These are phyloP conservation scores for Beroe forskalii DNA, from an alignment of 37 sponge, comb jelly and placozoan genomes.

Conservation along the genomic window DNA sequence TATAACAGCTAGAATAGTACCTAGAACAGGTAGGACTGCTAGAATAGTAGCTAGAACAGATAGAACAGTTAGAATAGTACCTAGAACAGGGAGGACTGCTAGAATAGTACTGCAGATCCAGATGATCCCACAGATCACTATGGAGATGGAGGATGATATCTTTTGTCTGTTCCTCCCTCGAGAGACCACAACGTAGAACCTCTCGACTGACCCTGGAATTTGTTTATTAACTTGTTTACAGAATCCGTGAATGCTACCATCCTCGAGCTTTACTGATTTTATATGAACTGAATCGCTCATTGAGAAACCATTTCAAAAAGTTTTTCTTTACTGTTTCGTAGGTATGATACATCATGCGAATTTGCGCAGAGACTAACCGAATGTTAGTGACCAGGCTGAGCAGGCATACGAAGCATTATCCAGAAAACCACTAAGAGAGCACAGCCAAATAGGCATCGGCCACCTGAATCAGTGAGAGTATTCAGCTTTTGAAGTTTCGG, in stretches of 20 bases:
- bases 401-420: conserved; percentile 20
- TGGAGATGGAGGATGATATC: not conserved
- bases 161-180: not conserved
- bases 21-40: not conserved
- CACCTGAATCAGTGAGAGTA: too few relatives aligned
- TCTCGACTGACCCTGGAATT: conserved; percentile 35
- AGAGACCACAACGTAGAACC: conserved; percentile 32
- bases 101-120: conserved; percentile 21
- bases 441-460: conserved; percentile 20
- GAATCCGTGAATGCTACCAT: too few relatives aligned
- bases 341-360: too few relatives aligned
- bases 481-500: too few relatives aligned
- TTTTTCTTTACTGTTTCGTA: too few relatives aligned
- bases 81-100: not conserved
- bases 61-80: too few relatives aligned
- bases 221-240: too few relatives aligned
- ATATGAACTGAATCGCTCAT: too few relatives aligned
- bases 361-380: not conserved
- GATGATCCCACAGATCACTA: conserved; percentile 18
- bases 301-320: too few relatives aligned
- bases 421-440: conserved; percentile 18
- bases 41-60: too few relatives aligned
- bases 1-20: too few relatives aligned
- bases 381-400: conserved; percentile 36
- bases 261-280: too few relatives aligned